Evolutionary conservation across 2,797 vertebrate genomes (phyloP).

Genomic region (Smutsia temminckii): DNA sequence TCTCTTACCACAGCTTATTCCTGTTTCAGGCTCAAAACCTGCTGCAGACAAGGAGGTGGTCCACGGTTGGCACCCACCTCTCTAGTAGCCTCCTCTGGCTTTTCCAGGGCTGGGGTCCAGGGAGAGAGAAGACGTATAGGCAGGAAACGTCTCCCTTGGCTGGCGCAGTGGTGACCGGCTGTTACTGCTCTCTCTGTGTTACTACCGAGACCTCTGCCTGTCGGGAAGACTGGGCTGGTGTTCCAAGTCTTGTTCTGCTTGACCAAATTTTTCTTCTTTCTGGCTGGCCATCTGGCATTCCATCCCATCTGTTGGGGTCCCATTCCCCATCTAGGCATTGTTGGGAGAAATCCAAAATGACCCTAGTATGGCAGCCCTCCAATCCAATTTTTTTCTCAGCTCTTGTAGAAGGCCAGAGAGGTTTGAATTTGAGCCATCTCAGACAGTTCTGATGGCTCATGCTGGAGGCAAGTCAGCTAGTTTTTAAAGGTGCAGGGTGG

Average conservation of each 20-base stretch:
- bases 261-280: not conserved
- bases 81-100: not conserved
- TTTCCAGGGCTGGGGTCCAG: not conserved
- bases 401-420: slow-evolving; percentile 10
- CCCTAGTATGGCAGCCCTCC: not conserved
- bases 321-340: not conserved
- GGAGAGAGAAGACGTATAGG: not conserved
- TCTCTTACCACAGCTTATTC: slow-evolving; percentile 9
- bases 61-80: not conserved
- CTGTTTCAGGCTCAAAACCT: not conserved
- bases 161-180: not conserved
- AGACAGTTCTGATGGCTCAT: not conserved
- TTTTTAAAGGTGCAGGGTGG: not conserved
- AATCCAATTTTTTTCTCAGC: not conserved
- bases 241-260: slow-evolving; percentile 25
- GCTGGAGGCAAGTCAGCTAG: not conserved
- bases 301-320: not conserved
- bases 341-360: slow-evolving; percentile 60
- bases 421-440: slow-evolving; percentile 12
- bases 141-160: not conserved
- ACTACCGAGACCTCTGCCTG: not conserved
- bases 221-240: not conserved
- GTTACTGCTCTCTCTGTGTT: not conserved
- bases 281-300: slow-evolving; percentile 20
- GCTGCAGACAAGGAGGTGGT: not conserved